Percentiles rank a stretch among this genome's conserved stretches.
Conservation (phyloP, 2,797 vertebrate species). For the Carapus acus region DNA sequence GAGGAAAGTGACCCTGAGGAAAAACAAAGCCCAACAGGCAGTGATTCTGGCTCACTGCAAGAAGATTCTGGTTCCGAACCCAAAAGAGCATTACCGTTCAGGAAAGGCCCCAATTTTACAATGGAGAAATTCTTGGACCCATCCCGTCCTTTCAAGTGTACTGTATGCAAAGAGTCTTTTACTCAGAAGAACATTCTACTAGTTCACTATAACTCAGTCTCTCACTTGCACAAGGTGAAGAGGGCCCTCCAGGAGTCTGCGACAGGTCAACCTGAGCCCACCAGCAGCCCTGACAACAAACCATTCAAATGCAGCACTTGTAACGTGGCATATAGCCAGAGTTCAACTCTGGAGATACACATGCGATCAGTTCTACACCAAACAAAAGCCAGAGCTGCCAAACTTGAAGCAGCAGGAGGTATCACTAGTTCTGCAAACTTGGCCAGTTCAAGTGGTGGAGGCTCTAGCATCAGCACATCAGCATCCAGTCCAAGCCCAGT, state of each 20-base stretch:
- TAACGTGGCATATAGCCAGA: constrained; percentile 98
- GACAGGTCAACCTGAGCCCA: constrained; percentile 90
- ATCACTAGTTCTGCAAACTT: constrained; percentile 70
- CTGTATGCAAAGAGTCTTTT: constrained; percentile 99
- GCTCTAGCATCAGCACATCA: constrained; percentile 79
- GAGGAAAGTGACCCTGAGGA: constrained; percentile 96
- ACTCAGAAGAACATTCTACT: constrained; percentile 98
- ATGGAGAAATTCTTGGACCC: constrained; percentile 99
- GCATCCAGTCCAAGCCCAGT: constrained; percentile 80
- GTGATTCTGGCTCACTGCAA: constrained; percentile 89
- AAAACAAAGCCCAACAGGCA: constrained; percentile 96
- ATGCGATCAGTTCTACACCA: constrained; percentile 99
- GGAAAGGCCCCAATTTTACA: constrained; percentile 98
- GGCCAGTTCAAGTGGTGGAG: constrained; percentile 66
- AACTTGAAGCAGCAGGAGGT: constrained; percentile 90
- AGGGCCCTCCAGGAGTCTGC: constrained; percentile 96
- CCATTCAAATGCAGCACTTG: constrained; percentile 99
- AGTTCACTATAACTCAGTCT: constrained; percentile 99
- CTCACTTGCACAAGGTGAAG: constrained; percentile 97
- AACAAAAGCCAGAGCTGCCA: constrained; percentile 96
- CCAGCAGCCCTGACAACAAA: constrained; percentile 98
- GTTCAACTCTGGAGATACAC: constrained; percentile 97
- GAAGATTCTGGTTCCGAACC: constrained; percentile 97
- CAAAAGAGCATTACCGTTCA: constrained; percentile 95
- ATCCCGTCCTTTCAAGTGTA: constrained; percentile 98